Percentiles rank a stretch among this genome's conserved stretches.
Conservation (phyloP, 2,888 invertebrate species). For the Oxycera nigricornis region DNA sequence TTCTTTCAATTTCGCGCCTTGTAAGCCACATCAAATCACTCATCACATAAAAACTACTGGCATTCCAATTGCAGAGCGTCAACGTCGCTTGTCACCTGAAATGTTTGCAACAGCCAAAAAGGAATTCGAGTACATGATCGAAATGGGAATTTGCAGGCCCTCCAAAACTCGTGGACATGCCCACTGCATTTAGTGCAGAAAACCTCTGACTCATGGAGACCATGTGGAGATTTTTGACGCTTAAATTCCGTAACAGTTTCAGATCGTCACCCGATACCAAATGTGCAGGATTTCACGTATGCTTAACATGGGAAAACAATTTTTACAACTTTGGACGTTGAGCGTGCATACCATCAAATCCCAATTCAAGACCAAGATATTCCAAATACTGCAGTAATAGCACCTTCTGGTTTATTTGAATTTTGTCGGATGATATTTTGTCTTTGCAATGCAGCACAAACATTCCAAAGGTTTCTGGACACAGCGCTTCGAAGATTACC, state of each 20-base stretch:
- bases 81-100: not conserved
- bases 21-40: not conserved
- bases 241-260: slow-evolving; percentile 49
- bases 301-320: slow-evolving; percentile 49
- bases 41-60: slow-evolving; percentile 32
- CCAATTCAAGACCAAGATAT: slow-evolving; percentile 51
- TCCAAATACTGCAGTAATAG: slow-evolving; percentile 52
- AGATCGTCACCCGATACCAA: not conserved
- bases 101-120: slow-evolving; percentile 18
- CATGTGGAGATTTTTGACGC: slow-evolving; percentile 54
- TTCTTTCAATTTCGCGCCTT: not conserved
- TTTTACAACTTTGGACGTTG: slow-evolving; percentile 52
- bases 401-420: slow-evolving; percentile 56
- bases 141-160: slow-evolving; percentile 58
- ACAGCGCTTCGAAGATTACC: slow-evolving; percentile 48
- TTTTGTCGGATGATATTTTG: slow-evolving; percentile 54
- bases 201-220: slow-evolving; percentile 50
- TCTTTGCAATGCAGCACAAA: slow-evolving; percentile 55
- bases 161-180: slow-evolving; percentile 59
- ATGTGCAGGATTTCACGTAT: slow-evolving; percentile 29
- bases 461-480: slow-evolving; percentile 56
- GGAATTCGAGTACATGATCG: slow-evolving; percentile 45
- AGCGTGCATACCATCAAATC: slow-evolving; percentile 54
- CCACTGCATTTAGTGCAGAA: slow-evolving; percentile 55
- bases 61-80: not conserved